Evolutionary conservation across 2,113 vertebrate genomes (phyloP).

Genomic region (Oryzias curvinotus): DNA sequence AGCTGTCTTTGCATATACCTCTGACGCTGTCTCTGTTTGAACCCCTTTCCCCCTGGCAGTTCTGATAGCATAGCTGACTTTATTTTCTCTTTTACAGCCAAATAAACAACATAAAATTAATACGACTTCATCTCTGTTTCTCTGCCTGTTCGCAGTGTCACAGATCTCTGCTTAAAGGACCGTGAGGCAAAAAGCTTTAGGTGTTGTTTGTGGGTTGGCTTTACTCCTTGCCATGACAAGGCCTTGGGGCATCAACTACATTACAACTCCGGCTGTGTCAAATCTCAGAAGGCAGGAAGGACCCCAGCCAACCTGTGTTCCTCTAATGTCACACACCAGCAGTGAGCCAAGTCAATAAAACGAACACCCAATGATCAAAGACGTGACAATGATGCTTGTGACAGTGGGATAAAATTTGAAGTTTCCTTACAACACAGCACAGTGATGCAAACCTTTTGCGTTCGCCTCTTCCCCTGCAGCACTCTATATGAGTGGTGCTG

Average conservation of each 20-base stretch:
- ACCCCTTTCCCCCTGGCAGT: constrained; percentile 61
- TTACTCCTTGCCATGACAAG: constrained; percentile 68
- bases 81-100: constrained; percentile 46
- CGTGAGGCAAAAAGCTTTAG: constrained; percentile 74
- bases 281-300: constrained; percentile 65
- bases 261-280: constrained; percentile 62
- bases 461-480: constrained; percentile 54
- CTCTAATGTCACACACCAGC: constrained; percentile 68
- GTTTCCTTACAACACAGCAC: constrained; percentile 42
- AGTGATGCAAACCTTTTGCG: constrained; percentile 52
- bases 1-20: constrained; percentile 44
- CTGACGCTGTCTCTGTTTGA: constrained; percentile 55
- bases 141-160: constrained; percentile 62
- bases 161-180: constrained; percentile 67
- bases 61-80: constrained; percentile 57
- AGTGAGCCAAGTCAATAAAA: constrained; percentile 68
- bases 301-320: constrained; percentile 67
- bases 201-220: constrained; percentile 64
- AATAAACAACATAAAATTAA: constrained; percentile 77
- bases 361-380: constrained; percentile 70
- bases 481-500: constrained; percentile 45
- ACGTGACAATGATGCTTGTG: constrained; percentile 61
- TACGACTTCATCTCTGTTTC: constrained; percentile 70
- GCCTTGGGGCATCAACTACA: constrained; percentile 68
- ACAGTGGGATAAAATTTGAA: constrained; percentile 60